Percentiles rank a stretch among this genome's conserved stretches.
Evolutionary conservation across 2,797 vertebrate species (phyloP).

Genomic region (Amphiprion clarkii): DNA sequence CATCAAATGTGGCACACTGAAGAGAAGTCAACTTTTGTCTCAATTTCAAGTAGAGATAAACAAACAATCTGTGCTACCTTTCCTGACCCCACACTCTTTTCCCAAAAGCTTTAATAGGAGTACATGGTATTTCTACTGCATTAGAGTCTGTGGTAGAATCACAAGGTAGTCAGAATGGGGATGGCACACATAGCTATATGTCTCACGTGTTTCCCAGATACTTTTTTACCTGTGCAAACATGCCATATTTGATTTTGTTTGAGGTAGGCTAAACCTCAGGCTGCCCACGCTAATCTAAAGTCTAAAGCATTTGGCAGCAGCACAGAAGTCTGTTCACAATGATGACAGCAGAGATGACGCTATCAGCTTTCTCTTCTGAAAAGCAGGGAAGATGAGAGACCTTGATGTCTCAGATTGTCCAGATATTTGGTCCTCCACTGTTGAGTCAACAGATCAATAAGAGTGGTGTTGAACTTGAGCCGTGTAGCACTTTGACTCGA

Average conservation of each 20-base stretch:
- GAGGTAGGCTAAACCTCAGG: neutral
- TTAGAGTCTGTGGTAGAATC: neutral
- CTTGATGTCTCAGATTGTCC: slow-evolving; percentile 34
- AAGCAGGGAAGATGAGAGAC: slow-evolving; percentile 30
- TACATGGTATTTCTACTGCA: neutral
- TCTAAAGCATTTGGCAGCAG: slow-evolving; percentile 34
- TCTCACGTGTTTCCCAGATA: slow-evolving; percentile 8
- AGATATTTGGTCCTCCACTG: slow-evolving; percentile 40
- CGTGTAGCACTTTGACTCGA: slow-evolving; percentile 44
- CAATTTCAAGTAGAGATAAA: slow-evolving; percentile 43
- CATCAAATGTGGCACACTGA: slow-evolving; percentile 45
- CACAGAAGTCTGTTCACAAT: slow-evolving; percentile 10
- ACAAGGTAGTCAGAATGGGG: neutral
- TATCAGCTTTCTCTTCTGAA: slow-evolving; percentile 50
- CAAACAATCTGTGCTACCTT: slow-evolving; percentile 18
- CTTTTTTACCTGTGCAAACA: slow-evolving; percentile 11
- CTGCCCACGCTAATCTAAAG: slow-evolving; percentile 14
- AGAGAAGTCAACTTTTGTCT: slow-evolving; percentile 46
- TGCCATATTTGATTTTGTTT: slow-evolving; percentile 16
- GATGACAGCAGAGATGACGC: slow-evolving; percentile 12
- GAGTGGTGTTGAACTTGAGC: slow-evolving; percentile 49
- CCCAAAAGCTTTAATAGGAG: neutral
- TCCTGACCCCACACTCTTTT: neutral
- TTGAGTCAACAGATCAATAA: slow-evolving; percentile 73
- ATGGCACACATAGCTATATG: neutral